Evolutionary conservation across 2,113 vertebrate genomes (phyloP).

Genomic region (Eptesicus fuscus): DNA sequence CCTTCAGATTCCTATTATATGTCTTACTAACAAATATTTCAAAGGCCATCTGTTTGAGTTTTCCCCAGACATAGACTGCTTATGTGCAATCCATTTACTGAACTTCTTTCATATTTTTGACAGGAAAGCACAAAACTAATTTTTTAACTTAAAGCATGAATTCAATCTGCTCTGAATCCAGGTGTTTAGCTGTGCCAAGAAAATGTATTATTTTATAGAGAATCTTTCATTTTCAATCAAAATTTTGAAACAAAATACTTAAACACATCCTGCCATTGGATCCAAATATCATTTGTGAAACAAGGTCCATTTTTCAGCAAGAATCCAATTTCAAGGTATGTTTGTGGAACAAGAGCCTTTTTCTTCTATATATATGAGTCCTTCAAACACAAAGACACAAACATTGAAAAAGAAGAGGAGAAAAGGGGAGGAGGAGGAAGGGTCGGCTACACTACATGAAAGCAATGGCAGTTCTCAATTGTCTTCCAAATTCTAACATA

Average conservation of each 20-base stretch:
- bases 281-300: constrained; percentile 51
- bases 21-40: constrained; percentile 44
- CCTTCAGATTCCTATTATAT: background rate
- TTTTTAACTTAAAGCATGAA: constrained; percentile 63
- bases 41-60: constrained; percentile 65
- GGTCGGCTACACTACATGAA: background rate
- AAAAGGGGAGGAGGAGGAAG: background rate
- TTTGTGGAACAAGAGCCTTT: constrained; percentile 15
- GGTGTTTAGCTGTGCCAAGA: constrained; percentile 62
- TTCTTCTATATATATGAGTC: background rate
- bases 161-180: constrained; percentile 65
- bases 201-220: constrained; percentile 62
- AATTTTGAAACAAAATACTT: constrained; percentile 68
- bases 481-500: background rate
- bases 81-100: constrained; percentile 63
- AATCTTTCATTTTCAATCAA: constrained; percentile 65
- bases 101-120: constrained; percentile 67
- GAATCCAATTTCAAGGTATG: constrained; percentile 46
- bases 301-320: constrained; percentile 49
- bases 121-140: constrained; percentile 69
- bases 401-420: background rate
- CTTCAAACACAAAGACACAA: constrained; percentile 44
- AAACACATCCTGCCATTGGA: background rate
- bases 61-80: constrained; percentile 37
- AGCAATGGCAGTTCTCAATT: background rate